phyloP scores from a whole-genome alignment of 2,113 vertebrate genomes.

The Turdus rufiventris region DNA sequence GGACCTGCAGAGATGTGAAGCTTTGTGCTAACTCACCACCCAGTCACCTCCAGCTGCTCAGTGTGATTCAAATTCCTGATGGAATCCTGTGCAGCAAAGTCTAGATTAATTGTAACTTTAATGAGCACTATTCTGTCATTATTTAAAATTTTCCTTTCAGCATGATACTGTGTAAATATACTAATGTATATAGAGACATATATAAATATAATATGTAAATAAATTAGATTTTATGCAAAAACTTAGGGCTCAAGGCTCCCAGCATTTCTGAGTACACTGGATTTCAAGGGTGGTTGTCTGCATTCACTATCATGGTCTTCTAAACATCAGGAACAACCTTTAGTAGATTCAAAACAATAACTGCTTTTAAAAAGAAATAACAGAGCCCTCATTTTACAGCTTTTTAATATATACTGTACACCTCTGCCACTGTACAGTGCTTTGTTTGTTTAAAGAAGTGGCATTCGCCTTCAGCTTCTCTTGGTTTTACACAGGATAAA shows the following conservation, averaged over 20 bases:
- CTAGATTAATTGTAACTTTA: neutral
- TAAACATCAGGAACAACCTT: neutral
- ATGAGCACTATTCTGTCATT: neutral
- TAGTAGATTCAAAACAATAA: neutral
- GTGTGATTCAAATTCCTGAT: neutral
- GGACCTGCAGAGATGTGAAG: neutral
- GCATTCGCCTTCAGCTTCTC: neutral
- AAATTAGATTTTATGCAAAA: neutral
- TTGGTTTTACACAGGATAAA: neutral
- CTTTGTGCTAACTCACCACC: neutral
- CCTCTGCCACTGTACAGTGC: neutral
- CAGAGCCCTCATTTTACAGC: neutral
- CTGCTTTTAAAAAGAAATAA: neutral
- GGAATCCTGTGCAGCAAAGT: neutral
- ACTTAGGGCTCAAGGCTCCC: neutral
- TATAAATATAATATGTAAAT: neutral
- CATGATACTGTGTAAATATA: neutral
- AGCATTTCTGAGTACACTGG: neutral
- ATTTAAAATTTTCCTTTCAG: neutral
- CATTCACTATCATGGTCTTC: neutral
- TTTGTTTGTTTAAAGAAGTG: neutral
- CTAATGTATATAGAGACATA: neutral
- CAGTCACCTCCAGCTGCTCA: neutral
- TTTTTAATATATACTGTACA: neutral
- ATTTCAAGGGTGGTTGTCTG: neutral